Evolutionary conservation across 2,797 vertebrate genomes (phyloP).

Genomic region (Lepus oiostolus): DNA sequence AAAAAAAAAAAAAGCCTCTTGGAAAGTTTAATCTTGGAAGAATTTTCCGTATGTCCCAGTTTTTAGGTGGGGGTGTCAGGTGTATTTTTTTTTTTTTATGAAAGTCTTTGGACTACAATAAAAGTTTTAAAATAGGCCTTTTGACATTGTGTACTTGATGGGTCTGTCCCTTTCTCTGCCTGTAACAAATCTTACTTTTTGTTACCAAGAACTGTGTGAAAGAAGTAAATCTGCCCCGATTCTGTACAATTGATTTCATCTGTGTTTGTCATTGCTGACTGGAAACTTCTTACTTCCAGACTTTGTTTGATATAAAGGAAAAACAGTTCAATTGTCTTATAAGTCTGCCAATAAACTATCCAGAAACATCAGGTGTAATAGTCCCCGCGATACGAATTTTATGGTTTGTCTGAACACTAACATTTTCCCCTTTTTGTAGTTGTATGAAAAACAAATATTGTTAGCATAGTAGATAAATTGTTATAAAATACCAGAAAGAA

Average conservation of each 20-base stretch:
- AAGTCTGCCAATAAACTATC: conserved; percentile 76
- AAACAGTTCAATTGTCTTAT: conserved; percentile 47
- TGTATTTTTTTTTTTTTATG: conserved; percentile 79
- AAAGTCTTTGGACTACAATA: conserved; percentile 89
- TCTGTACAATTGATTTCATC: conserved; percentile 87
- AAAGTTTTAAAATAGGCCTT: conserved; percentile 88
- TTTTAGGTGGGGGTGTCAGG: conserved; percentile 64
- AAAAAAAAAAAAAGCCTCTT: conserved; percentile 66
- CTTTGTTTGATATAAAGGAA: conserved; percentile 71
- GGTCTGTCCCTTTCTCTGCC: conserved; percentile 87
- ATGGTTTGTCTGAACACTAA: conserved; percentile 70
- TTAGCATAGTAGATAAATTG: conserved; percentile 79
- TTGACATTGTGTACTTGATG: conserved; percentile 89
- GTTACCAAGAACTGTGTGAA: conserved; percentile 89
- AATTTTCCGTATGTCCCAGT: conserved; percentile 68
- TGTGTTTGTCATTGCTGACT: conserved; percentile 87
- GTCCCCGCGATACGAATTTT: conserved; percentile 65
- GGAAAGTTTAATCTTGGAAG: conserved; percentile 83
- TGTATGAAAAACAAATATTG: conserved; percentile 67
- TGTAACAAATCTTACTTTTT: conserved; percentile 90
- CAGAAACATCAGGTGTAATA: conserved; percentile 71
- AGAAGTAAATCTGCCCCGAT: conserved; percentile 87
- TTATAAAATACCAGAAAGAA: conserved; percentile 74
- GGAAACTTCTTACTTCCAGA: conserved; percentile 74
- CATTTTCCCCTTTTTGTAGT: conserved; percentile 42